These are phyloP conservation scores for Cantharis lateralis DNA, from an alignment of 2,888 invertebrate genomes.

Conservation along the genomic window DNA sequence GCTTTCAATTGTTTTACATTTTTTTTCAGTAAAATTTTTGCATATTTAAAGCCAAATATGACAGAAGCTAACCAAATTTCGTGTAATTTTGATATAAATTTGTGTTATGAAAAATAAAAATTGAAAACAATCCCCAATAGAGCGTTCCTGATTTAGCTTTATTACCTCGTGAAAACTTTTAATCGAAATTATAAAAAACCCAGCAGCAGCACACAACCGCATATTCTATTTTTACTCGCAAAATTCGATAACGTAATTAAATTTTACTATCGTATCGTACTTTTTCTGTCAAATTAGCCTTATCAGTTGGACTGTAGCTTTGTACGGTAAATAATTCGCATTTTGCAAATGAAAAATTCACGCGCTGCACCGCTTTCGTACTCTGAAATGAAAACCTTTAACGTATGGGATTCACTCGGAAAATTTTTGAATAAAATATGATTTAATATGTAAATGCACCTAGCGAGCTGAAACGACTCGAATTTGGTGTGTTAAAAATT, in stretches of 20 bases:
- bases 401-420: not conserved
- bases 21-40: not conserved
- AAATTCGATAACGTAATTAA: constrained; percentile 15
- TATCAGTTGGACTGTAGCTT: not conserved
- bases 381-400: not conserved
- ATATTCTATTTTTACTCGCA: constrained; percentile 4
- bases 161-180: not conserved
- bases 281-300: constrained; percentile 15
- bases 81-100: not conserved
- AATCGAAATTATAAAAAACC: not conserved
- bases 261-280: constrained; percentile 11
- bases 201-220: not conserved
- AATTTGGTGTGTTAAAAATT: not conserved
- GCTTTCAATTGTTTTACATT: not conserved
- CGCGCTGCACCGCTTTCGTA: not conserved
- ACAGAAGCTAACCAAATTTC: not conserved
- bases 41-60: not conserved
- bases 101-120: not conserved
- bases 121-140: not conserved
- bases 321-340: constrained; percentile 6
- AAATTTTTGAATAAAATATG: constrained; percentile 2
- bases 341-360: not conserved
- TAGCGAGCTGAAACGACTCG: too few species aligned
- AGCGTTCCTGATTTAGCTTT: not conserved
- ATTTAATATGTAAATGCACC: not conserved